Conservation (phyloP, 2,888 invertebrate species). For the Cephus nigrinus region DNA sequence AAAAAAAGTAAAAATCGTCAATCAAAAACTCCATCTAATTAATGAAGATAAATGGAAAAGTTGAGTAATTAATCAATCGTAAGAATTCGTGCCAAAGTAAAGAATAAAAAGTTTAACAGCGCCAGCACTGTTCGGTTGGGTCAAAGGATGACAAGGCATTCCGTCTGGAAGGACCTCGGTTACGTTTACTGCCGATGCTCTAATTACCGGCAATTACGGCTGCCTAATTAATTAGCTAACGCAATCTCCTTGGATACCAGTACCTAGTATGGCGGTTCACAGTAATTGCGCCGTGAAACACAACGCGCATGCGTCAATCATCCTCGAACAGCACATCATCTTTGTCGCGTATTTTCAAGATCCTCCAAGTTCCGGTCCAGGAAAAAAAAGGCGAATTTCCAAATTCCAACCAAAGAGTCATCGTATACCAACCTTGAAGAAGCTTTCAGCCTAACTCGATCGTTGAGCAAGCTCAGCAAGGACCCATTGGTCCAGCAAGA, state of each 20-base stretch:
- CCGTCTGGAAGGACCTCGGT: not conserved
- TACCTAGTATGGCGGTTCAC: constrained; percentile 13
- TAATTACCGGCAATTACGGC: constrained; percentile 60
- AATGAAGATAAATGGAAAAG: not conserved
- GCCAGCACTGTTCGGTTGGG: not conserved
- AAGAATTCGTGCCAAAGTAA: not conserved
- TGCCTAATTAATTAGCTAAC: constrained; percentile 60
- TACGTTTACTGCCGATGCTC: constrained; percentile 41
- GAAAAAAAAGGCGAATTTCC: not conserved
- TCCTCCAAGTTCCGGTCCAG: not conserved
- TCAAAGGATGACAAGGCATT: not conserved
- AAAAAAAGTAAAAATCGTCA: not conserved
- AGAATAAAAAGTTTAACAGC: not conserved
- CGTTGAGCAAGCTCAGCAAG: not conserved
- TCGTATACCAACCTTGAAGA: not conserved
- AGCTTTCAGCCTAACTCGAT: not conserved
- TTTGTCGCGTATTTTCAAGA: not conserved
- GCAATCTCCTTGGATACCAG: constrained; percentile 51
- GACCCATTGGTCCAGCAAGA: not conserved
- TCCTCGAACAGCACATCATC: not conserved
- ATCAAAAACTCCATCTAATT: not conserved
- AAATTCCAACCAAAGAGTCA: not conserved
- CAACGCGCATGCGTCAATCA: not conserved
- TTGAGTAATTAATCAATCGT: not conserved
- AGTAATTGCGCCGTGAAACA: constrained; percentile 38